Evolutionary conservation across 2,113 vertebrate genomes (phyloP), one percentile per base, ranked within the genome.

Genomic region (Clarias gariepinus): DNA sequence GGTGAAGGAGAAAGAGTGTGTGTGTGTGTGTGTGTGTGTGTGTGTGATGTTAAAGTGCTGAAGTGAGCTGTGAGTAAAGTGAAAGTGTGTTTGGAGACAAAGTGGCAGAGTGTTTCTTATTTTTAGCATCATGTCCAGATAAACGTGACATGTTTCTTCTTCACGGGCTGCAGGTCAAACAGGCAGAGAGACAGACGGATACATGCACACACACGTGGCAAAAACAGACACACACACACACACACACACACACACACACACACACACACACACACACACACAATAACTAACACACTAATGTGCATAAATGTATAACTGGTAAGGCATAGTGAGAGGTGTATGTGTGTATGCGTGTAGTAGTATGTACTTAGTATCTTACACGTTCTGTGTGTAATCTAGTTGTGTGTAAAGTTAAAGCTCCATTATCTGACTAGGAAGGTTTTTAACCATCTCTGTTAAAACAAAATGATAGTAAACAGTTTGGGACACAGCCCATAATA

Each of bases 111-210:
- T 64, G 82, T 57, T 55, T 41, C 1, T 77, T 89, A 89, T 87
- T 84, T 84, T 81, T 86, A 85, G 81, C 77, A 47, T 78, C 80
- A 66, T 71, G 78, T 76, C 66, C 52, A 84, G 88, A 89, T 89
- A 87, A 76, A 85, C 55, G 33, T 89, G 88, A 60, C 82, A 86
- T 77, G 76, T 76, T 52, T 86, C 77, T 81, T 86, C 52, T 60
- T 82, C 81, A 57, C 21, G 41, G 63, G 73, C 57, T 74, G 61
- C 57, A 66, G 57, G 81, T 84, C 74, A 86, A 19, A 81, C 73
- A 86, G 21, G 41, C 33, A 58, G 47, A 60, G 58, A 60, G 58
- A 60, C 16, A 60, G 19, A 30, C 47, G 1, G 4, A 23, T 2
- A 11, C 0, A 55, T 23, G 55, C 41, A 53, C 12, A 15, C 21